Base-by-base conservation (phyloP, 1,140 invertebrate species). In the Scaptodrosophila lebanonensis region DNA sequence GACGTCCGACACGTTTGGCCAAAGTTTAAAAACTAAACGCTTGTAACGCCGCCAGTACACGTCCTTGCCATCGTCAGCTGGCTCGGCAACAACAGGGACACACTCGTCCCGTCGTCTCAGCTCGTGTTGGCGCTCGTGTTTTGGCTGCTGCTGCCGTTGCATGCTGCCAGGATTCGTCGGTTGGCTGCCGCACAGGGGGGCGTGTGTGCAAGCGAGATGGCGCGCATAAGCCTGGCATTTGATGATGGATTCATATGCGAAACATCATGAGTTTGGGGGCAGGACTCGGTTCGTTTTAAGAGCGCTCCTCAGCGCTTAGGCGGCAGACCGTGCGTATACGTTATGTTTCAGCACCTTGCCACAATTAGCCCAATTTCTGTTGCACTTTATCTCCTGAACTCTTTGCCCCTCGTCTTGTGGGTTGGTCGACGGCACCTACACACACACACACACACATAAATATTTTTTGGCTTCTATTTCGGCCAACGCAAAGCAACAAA, bases 1-100 rank as follows among this genome's bases (percentile, higher is more conserved):
- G 50, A 79, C 73, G 65, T 79, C 69, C 73, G 77, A 73, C 64
- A 69, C 73, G 77, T 66, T 70, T 64, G 83, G 54, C 83, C 75
- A 85, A 75, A 65, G 66, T 83, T 62, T 83, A 77, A 63, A 64
- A 71, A 68, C 83, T 79, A 75, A 85, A 76, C 42, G 15, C 58
- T 33, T 39, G 45, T 16, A 45, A 16, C 22, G 35, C 43, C 29
- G 33, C 18, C 25, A 47, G 47, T 56, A 33, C 16, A 32, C 30
- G 48, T 47, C 72, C 52, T 56, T 49, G 53, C 47, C 67, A 43
- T 13, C 15, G 44, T 75, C 71, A 72, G 72, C 47, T 27, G 4
- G 39, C 11, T 35, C 39, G 9, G 4, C 6, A 30, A 4, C 42
- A 20, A 44, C 66, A 67, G 53, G 44, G 36, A 52, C 51, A 57